A percentile compares a stretch with the other conserved stretches of the same genome.
Conservation (phyloP, 2,888 invertebrate genomes). For the Pemphredon lugubris region DNA sequence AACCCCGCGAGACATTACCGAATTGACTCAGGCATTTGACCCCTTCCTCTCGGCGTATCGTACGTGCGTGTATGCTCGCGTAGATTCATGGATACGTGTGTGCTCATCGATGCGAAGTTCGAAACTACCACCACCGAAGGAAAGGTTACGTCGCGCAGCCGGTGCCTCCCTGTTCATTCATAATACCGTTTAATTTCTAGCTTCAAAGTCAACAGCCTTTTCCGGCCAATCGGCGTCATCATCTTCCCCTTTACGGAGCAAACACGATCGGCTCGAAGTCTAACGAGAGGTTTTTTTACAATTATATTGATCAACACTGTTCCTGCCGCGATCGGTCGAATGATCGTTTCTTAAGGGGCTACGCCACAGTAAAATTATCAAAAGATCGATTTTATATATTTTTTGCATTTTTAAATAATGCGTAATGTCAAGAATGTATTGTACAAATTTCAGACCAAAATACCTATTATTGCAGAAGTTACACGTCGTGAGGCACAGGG, state of each 20-base stretch:
- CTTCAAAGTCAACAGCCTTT: slow-evolving; percentile 71
- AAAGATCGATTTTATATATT: too few species aligned
- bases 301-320: too few species aligned
- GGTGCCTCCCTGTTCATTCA: slow-evolving; percentile 64
- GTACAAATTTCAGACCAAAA: too few species aligned
- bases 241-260: slow-evolving; percentile 9
- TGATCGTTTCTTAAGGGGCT: too few species aligned
- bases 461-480: too few species aligned
- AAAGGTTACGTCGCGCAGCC: slow-evolving; percentile 31
- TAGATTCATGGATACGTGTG: background rate
- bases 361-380: too few species aligned
- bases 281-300: background rate
- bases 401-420: too few species aligned
- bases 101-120: slow-evolving; percentile 17
- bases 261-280: background rate
- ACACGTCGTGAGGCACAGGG: too few species aligned
- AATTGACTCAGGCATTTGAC: slow-evolving; percentile 77
- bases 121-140: slow-evolving; percentile 28
- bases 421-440: too few species aligned
- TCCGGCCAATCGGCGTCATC: slow-evolving; percentile 61
- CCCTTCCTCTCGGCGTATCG: slow-evolving; percentile 57
- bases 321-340: too few species aligned
- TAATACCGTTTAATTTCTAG: slow-evolving; percentile 71
- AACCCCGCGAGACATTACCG: slow-evolving; percentile 75
- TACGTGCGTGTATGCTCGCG: slow-evolving; percentile 17